These are phyloP conservation scores for Anarsia innoxiella DNA, from an alignment of 2,888 invertebrate species.

Conservation along the genomic window DNA sequence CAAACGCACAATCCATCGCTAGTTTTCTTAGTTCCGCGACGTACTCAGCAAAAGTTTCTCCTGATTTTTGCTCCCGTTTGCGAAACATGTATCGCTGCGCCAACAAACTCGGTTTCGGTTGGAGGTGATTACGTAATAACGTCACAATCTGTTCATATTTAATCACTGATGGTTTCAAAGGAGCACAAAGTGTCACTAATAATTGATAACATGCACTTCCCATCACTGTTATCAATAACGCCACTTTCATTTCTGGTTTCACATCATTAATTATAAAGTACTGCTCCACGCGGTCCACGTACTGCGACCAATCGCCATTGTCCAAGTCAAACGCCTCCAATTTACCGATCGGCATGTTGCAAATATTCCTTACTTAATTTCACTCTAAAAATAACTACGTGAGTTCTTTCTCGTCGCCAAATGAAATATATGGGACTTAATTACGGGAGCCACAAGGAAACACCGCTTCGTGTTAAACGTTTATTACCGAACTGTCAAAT, in stretches of 20 bases:
- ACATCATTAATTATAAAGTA: slow-evolving; percentile 10
- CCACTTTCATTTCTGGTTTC: slow-evolving; percentile 5
- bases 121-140: slow-evolving; percentile 9
- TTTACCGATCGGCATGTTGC: slow-evolving; percentile 1
- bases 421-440: no score
- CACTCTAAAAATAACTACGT: no score
- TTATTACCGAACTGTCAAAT: no score
- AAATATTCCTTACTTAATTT: no score
- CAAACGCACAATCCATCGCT: slow-evolving; percentile 14
- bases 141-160: not conserved
- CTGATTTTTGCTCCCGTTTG: slow-evolving; percentile 4
- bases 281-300: slow-evolving; percentile 9
- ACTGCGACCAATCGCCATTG: slow-evolving; percentile 5
- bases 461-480: no score
- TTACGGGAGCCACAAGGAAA: no score
- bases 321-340: not conserved
- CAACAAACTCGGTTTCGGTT: slow-evolving; percentile 8
- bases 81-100: slow-evolving; percentile 14
- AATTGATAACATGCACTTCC: slow-evolving; percentile 6
- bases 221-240: slow-evolving; percentile 13
- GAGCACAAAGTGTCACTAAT: slow-evolving; percentile 11
- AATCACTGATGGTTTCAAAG: slow-evolving; percentile 8
- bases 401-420: no score
- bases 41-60: slow-evolving; percentile 8
- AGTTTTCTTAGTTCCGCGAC: slow-evolving; percentile 10